phyloP scores from a whole-genome alignment of 2,113 vertebrate species.

The Menura novaehollandiae region DNA sequence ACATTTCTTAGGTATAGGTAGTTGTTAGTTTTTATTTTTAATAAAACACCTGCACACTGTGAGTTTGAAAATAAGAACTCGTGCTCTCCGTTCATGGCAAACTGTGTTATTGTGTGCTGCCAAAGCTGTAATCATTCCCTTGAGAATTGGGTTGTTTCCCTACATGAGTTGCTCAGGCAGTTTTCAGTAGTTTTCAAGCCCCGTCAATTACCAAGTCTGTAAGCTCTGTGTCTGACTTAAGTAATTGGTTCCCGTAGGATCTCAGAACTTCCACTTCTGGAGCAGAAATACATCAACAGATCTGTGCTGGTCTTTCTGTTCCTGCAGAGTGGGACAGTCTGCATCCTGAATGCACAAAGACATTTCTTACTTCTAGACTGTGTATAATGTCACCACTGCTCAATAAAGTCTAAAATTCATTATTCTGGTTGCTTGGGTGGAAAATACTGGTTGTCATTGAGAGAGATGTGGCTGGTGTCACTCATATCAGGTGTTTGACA shows the following conservation, averaged over 20 bases:
- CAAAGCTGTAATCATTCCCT: not conserved
- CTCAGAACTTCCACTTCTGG: not conserved
- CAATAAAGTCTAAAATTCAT: not conserved
- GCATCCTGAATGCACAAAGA: not conserved
- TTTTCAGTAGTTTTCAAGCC: not conserved
- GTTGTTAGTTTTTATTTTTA: not conserved
- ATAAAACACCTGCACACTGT: fast-evolving
- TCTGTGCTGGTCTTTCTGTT: not conserved
- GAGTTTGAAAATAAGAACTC: not conserved
- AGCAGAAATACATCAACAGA: not conserved
- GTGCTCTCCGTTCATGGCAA: not conserved
- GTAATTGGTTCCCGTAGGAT: conserved; percentile 1
- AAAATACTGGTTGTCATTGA: not conserved
- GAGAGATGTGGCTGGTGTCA: not conserved
- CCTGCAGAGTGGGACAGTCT: not conserved
- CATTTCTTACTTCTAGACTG: not conserved
- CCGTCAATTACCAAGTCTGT: not conserved
- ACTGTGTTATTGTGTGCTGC: fast-evolving
- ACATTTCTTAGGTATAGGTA: not conserved
- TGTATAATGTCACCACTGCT: not conserved
- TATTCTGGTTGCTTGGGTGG: not conserved
- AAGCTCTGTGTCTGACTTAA: not conserved
- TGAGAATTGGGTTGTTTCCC: not conserved
- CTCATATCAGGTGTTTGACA: not conserved
- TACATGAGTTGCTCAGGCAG: not conserved